These are phyloP conservation scores for Calonectris borealis DNA, from an alignment of 2,113 vertebrate genomes.

Conservation along the genomic window DNA sequence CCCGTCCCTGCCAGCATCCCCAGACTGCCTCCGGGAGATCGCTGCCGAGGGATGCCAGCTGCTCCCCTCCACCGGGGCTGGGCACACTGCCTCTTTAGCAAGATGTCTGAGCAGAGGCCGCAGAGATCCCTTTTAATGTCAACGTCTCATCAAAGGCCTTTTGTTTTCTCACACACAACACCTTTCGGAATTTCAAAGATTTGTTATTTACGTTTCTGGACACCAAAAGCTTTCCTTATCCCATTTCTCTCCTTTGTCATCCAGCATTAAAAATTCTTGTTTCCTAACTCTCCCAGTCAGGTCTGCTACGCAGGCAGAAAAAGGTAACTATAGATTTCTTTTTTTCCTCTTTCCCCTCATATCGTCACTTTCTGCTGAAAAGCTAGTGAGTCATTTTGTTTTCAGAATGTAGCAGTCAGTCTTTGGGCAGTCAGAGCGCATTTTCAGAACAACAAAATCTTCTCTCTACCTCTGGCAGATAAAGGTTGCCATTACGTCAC, in stretches of 20 bases:
- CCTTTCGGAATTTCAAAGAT: conserved; percentile 31
- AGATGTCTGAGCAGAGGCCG: neutral
- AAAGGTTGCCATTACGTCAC: conserved; percentile 22
- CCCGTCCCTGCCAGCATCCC: neutral
- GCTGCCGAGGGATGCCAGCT: neutral
- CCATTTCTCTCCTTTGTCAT: neutral
- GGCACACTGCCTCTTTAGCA: neutral
- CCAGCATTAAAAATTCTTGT: neutral
- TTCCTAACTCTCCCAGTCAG: neutral
- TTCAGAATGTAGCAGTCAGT: neutral
- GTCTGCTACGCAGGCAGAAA: neutral
- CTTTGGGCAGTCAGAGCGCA: neutral
- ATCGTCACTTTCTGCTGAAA: conserved; percentile 38
- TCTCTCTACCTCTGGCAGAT: neutral
- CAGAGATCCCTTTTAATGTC: neutral
- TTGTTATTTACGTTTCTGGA: conserved; percentile 37
- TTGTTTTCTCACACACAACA: neutral
- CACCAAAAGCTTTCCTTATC: conserved; percentile 20
- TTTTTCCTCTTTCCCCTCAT: neutral
- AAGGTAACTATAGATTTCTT: neutral
- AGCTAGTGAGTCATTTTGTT: conserved; percentile 21
- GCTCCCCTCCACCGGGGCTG: neutral
- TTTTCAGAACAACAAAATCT: conserved; percentile 2
- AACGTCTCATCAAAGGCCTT: conserved; percentile 4
- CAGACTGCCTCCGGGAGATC: fast-evolving